Percentiles rank a stretch among this genome's conserved stretches.
phyloP scores from a whole-genome alignment of 2,113 vertebrate genomes.

The Microcebus griseorufus region DNA sequence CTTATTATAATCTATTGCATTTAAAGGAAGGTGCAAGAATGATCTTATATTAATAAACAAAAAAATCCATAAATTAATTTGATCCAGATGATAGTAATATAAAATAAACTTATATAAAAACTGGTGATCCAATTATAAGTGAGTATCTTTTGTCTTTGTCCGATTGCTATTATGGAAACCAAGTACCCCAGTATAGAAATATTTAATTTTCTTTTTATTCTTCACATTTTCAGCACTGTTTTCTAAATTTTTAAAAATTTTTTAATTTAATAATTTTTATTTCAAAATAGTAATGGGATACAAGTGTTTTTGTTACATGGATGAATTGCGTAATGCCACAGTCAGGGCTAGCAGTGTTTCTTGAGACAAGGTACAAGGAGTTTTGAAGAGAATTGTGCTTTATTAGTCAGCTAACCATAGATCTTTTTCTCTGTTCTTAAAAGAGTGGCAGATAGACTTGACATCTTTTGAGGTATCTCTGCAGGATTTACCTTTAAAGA shows the following conservation, averaged over 20 bases:
- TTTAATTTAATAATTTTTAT: too few relatives aligned
- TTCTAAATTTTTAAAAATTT: neutral
- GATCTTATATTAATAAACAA: neutral
- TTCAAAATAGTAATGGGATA: too few relatives aligned
- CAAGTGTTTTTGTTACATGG: too few relatives aligned
- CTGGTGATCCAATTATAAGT: neutral
- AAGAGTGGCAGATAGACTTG: conserved; percentile 31
- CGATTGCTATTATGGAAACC: neutral
- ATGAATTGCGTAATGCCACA: too few relatives aligned
- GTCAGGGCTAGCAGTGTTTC: neutral
- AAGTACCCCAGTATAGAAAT: neutral
- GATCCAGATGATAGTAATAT: neutral
- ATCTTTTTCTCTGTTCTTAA: conserved; percentile 42
- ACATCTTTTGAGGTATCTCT: conserved; percentile 45
- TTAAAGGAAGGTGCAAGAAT: conserved; percentile 12
- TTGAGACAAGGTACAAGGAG: neutral
- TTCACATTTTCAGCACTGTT: conserved; percentile 23
- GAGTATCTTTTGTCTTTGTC: neutral
- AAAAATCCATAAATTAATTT: conserved; percentile 1
- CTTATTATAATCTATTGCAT: conserved; percentile 10
- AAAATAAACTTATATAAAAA: conserved; percentile 46
- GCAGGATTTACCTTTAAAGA: conserved; percentile 35
- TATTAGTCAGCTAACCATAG: conserved; percentile 6
- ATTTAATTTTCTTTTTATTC: conserved; percentile 42
- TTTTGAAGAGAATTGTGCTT: conserved; percentile 47